A percentile compares a stretch with the other conserved stretches of the same genome.
Evolutionary conservation across 64 coral and sea anemone genomes (phyloP).

Genomic region (Montipora efflorescens): DNA sequence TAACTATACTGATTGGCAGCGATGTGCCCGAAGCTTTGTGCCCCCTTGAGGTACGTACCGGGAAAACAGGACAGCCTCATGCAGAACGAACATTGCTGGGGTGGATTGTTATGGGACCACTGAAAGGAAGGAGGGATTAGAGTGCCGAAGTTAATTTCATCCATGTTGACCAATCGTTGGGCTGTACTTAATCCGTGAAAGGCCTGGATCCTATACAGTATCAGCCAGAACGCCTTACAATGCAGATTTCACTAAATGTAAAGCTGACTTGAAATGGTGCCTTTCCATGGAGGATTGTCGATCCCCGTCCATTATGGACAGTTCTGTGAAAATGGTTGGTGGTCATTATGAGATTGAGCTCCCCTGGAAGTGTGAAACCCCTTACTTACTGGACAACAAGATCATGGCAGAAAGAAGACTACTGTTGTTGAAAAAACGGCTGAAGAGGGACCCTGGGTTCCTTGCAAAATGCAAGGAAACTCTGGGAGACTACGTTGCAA

Average conservation of each 20-base stretch:
- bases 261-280: background rate
- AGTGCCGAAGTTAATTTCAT: conserved; percentile 36
- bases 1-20: conserved; percentile 41
- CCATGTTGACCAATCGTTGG: conserved; percentile 42
- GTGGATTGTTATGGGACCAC: background rate
- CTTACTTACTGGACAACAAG: conserved; percentile 52
- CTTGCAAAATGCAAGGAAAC: background rate
- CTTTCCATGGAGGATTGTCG: conserved; percentile 38
- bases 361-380: conserved; percentile 29
- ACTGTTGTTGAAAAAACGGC: conserved; percentile 1
- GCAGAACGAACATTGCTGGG: conserved; percentile 24
- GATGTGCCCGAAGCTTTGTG: conserved; percentile 35
- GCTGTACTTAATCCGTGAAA: background rate
- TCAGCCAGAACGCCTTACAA: conserved; percentile 40
- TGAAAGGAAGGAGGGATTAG: background rate
- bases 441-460: conserved; percentile 19
- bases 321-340: conserved; percentile 15
- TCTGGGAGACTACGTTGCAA: background rate
- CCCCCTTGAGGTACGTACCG: conserved; percentile 31
- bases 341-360: conserved; percentile 61
- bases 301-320: background rate
- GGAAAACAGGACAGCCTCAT: conserved; percentile 18
- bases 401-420: conserved; percentile 57
- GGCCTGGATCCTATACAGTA: conserved; percentile 1
- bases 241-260: background rate